phyloP scores from a whole-genome alignment of 1,140 invertebrate species.

The Drosophila mojavensis region DNA sequence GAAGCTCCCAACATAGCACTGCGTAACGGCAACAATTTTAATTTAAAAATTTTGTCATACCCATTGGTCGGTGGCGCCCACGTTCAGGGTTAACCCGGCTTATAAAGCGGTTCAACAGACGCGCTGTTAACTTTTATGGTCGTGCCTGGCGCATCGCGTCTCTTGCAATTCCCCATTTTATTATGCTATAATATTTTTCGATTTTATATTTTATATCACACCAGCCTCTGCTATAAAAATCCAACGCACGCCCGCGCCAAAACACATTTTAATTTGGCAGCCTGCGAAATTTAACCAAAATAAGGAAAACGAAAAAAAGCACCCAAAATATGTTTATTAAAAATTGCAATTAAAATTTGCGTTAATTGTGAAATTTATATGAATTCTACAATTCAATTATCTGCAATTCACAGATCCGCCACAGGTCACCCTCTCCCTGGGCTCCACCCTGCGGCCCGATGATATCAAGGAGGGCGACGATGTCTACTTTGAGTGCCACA shows the following conservation, averaged over 20 bases:
- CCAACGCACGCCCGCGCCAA: conserved; percentile 10
- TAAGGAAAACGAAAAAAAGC: background rate
- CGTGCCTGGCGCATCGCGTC: conserved; percentile 25
- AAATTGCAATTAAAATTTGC: conserved; percentile 59
- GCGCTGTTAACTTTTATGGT: conserved; percentile 78
- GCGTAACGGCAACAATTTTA: conserved; percentile 56
- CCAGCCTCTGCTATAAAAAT: conserved; percentile 33
- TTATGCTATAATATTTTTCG: conserved; percentile 80
- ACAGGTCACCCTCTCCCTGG: conserved; percentile 91
- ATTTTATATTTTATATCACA: conserved; percentile 70
- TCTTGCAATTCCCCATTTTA: conserved; percentile 59
- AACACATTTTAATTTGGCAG: conserved; percentile 51
- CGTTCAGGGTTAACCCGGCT: conserved; percentile 47
- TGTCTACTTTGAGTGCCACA: conserved; percentile 96
- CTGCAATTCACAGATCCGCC: conserved; percentile 90
- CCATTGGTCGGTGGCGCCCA: conserved; percentile 47
- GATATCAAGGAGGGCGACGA: conserved; percentile 96
- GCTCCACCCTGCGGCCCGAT: conserved; percentile 92
- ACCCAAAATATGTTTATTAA: conserved; percentile 62
- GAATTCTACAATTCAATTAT: conserved; percentile 1
- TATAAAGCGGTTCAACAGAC: conserved; percentile 60
- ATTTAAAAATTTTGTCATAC: conserved; percentile 78
- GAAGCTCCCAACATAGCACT: conserved; percentile 12
- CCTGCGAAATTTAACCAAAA: background rate
- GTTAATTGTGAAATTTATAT: conserved; percentile 43